Evolutionary conservation across 2,888 invertebrate genomes (phyloP).

Genomic region (Melipona bicolor): DNA sequence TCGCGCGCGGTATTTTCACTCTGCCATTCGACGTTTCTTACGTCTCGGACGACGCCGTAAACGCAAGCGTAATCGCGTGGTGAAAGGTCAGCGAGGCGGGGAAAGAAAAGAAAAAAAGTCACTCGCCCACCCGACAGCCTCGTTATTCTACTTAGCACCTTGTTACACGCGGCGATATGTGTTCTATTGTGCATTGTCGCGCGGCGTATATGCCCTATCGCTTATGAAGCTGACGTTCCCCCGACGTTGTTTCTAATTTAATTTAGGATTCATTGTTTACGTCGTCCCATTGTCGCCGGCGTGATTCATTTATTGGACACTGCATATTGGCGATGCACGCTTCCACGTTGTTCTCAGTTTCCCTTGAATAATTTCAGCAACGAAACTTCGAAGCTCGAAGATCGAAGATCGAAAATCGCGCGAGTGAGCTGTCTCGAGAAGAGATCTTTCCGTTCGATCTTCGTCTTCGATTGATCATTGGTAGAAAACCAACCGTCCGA

Average conservation of each 20-base stretch:
- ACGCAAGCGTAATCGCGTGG: slow-evolving; percentile 70
- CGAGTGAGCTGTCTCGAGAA: background rate
- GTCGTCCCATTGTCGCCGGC: slow-evolving; percentile 59
- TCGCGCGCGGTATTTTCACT: slow-evolving; percentile 41
- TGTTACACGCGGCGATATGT: slow-evolving; percentile 73
- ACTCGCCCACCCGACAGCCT: slow-evolving; percentile 74
- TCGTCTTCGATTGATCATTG: background rate
- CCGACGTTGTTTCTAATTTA: slow-evolving; percentile 68
- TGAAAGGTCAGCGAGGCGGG: slow-evolving; percentile 74
- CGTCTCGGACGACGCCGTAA: slow-evolving; percentile 50
- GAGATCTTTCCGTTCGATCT: background rate
- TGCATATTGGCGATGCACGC: slow-evolving; percentile 10
- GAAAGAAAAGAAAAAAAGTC: slow-evolving; percentile 61
- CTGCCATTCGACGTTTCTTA: slow-evolving; percentile 49
- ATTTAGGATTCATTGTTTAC: slow-evolving; percentile 71
- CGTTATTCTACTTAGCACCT: slow-evolving; percentile 75
- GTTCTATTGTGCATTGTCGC: slow-evolving; percentile 74
- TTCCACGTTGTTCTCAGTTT: slow-evolving; percentile 2
- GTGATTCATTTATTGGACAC: slow-evolving; percentile 59
- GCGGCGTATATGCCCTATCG: slow-evolving; percentile 53
- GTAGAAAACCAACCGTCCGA: background rate
- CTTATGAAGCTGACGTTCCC: slow-evolving; percentile 59
- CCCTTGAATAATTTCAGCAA: slow-evolving; percentile 7
- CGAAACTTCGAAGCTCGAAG: background rate
- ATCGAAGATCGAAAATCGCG: background rate